phyloP scores from a whole-genome alignment of 2,113 vertebrate genomes.

The Odobenus rosmarus region DNA sequence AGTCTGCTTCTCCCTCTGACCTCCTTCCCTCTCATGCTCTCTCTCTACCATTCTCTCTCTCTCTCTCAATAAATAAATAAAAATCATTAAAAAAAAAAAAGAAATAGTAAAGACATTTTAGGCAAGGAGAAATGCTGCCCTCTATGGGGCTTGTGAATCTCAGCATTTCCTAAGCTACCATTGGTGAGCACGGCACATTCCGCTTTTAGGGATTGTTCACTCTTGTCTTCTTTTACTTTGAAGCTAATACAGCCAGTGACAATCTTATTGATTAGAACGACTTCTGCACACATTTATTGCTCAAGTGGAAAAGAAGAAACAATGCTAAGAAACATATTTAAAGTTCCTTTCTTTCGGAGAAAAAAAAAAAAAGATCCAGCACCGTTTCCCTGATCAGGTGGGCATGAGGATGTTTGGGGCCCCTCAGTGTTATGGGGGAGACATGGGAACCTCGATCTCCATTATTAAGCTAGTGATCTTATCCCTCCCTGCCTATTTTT shows the following conservation, averaged over 20 bases:
- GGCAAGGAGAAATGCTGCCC: slow-evolving; percentile 29
- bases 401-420: background rate
- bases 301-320: slow-evolving; percentile 81
- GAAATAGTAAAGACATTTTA: background rate
- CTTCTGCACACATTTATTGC: slow-evolving; percentile 79
- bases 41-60: too few relatives aligned
- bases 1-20: too few relatives aligned
- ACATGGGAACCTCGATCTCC: background rate
- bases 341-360: slow-evolving; percentile 61
- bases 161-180: rapidly evolving
- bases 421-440: background rate
- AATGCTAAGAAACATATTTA: slow-evolving; percentile 15
- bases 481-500: background rate
- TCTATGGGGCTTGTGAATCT: background rate
- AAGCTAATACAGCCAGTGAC: slow-evolving; percentile 76
- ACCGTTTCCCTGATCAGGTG: slow-evolving; percentile 81
- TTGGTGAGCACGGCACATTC: background rate
- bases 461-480: background rate
- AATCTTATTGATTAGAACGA: slow-evolving; percentile 78
- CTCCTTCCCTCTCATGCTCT: too few relatives aligned
- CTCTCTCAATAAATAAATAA: too few relatives aligned
- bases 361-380: slow-evolving; percentile 56
- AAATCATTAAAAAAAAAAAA: too few relatives aligned
- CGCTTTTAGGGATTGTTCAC: background rate
- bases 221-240: background rate